Base-by-base conservation (phyloP, 2,113 vertebrate genomes). In the Murina feae region DNA sequence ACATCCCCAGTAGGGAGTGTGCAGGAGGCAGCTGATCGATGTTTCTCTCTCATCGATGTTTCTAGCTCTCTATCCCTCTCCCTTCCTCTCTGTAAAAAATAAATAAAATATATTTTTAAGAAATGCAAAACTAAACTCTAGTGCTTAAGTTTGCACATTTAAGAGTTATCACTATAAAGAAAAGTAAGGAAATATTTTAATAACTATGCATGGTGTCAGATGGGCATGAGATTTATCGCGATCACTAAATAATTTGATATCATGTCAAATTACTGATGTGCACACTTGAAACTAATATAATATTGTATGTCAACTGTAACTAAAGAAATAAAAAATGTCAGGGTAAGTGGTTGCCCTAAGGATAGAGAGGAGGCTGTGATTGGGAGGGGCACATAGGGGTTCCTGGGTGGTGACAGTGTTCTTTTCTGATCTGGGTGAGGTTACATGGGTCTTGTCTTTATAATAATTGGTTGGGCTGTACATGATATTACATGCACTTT, bases 111-210 rank as follows among this genome's bases (percentile, higher is more conserved):
- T 60, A 55, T 69, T 9, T 69, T 69, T 11, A 4, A 5, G 4
- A 72, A 72, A 90, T 37, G 20, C 32, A 94, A 92, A 94, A 84
- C 76, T 58, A 76, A 94, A 86, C n/a, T 63, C 12, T 23, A n/a
- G 17, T 78, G 23, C 65, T 89, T 39, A 76, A 5, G 3, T 30
- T 51, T 93, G 37, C 20, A 37, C 20, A 58, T 44, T 63, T 47
- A 87, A 85, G 72, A 63, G 51, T 47, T 37, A 82, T 60, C 85
- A 94, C 47, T 91, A 49, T 65, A 68, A 89, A 79, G 30, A 86
- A 78, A 88, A n/a, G n/a, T n/a, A n/a, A n/a, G 71, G 47, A 94
- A 85, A 72, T 44, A 28, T 42, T 42, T 37, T 72, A 72, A n/a
- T n/a, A n/a, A n/a, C n/a, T n/a, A n/a, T n/a, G n/a, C n/a, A n/a